Base-by-base conservation (phyloP, 1,140 invertebrate genomes). In the Ridgeia piscesae region DNA sequence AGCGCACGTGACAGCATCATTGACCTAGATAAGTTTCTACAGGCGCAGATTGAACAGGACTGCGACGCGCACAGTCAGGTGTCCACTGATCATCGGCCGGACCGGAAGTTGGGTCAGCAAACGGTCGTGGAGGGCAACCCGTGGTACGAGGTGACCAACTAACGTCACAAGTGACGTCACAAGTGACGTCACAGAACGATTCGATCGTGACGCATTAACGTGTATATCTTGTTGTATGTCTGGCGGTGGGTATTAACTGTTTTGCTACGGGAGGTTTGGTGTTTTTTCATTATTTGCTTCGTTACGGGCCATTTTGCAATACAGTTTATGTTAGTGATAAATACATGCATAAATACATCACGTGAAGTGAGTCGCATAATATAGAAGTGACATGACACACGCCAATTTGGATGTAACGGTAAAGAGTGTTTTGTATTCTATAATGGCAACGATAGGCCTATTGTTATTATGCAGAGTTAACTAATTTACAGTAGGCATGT, bases 1-100 rank as follows among this genome's bases (percentile, higher is more conserved):
- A 77, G 58, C 58, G 58, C 58, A 77, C 58, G 58, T 77, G 58
- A 77, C 58, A 77, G 58, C 58, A 77, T 77, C 58, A 77, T 77
- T 77, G 58, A 77, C 58, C 58, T 77, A 77, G 58, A 77, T 77
- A 77, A 77, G 58, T 77, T 14, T 21, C 17, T 77, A 21, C 58
- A 77, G 58, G 58, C 58, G 27, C 58, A 77, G 58, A 77, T 77
- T 4, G 58, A 77, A 21, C 58, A 27, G 58, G 58, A 77, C 58
- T 4, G 58, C 14, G 58, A 77, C 17, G 27, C 58, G 58, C 58
- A 77, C 27, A 77, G 58, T 77, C 58, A 77, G 17, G 6, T 77
- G 6, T 77, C 58, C 2, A 31, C 27, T 21, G 58, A 77, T 77
- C 58, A 77, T 77, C 58, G 27, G 58, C 17, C 58, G 27, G 58